phyloP scores from a whole-genome alignment of 2,888 invertebrate genomes.

The Ramazzottius varieornatus region DNA sequence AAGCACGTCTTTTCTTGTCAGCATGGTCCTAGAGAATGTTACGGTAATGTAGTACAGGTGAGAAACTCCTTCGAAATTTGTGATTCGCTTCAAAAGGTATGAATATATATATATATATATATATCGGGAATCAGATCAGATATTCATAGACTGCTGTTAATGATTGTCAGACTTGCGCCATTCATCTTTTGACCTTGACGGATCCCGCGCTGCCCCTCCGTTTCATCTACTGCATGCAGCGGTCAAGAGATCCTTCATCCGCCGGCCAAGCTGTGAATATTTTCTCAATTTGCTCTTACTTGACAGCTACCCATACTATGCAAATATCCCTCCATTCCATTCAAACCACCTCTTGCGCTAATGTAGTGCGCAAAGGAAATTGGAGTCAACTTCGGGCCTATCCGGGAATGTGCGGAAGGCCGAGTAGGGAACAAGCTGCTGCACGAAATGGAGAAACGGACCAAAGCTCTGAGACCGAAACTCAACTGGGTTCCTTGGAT shows the following conservation, averaged over 20 bases:
- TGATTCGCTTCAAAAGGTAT: not conserved
- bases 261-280: not conserved
- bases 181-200: conserved; percentile 11
- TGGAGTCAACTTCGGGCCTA: not conserved
- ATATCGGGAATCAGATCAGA: not conserved
- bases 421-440: not conserved
- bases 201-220: conserved; percentile 14
- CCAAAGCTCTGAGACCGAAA: not conserved
- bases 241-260: conserved; percentile 5
- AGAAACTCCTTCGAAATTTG: too few species aligned
- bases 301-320: too few species aligned
- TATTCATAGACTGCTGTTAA: not conserved
- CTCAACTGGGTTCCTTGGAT: not conserved
- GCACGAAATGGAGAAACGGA: not conserved
- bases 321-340: too few species aligned
- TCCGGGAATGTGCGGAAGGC: not conserved
- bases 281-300: too few species aligned
- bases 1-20: conserved; percentile 20
- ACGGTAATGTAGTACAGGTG: conserved; percentile 20
- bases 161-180: conserved; percentile 18
- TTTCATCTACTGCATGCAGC: conserved; percentile 20
- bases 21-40: conserved; percentile 20
- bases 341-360: too few species aligned
- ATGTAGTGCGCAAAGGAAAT: not conserved
- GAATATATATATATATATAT: not conserved